Percentiles rank a stretch among this genome's conserved stretches.
These are phyloP conservation scores for Perccottus glenii DNA, from an alignment of 2,113 vertebrate species.

Conservation along the genomic window DNA sequence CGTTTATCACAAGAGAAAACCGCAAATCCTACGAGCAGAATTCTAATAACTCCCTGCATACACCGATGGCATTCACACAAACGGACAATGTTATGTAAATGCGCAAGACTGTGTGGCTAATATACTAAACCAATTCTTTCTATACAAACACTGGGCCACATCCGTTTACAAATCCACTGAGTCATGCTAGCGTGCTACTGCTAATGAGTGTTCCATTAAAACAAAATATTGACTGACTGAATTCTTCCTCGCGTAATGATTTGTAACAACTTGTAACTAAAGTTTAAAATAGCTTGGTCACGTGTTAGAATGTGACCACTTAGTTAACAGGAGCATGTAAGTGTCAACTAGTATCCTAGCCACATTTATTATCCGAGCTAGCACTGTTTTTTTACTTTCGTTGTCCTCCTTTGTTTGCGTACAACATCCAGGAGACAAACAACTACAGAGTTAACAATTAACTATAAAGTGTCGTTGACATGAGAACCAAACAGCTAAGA, in stretches of 20 bases:
- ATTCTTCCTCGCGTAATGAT: neutral
- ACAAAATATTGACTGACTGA: conserved; percentile 1
- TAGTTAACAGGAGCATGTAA: neutral
- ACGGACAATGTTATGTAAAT: too few relatives aligned
- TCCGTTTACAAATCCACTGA: conserved; percentile 79
- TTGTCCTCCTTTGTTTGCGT: conserved; percentile 16
- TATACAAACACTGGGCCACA: conserved; percentile 74
- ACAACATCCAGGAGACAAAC: neutral
- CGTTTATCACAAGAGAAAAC: conserved; percentile 25
- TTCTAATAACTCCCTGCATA: too few relatives aligned
- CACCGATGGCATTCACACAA: too few relatives aligned
- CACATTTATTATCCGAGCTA: neutral
- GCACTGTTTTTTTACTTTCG: conserved; percentile 33
- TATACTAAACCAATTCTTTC: too few relatives aligned
- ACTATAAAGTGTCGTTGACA: neutral
- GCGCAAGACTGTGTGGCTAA: too few relatives aligned
- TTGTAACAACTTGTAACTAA: too few relatives aligned
- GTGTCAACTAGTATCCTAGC: conserved; percentile 49
- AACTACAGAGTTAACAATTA: neutral
- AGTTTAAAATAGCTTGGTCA: too few relatives aligned
- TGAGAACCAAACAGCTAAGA: too few relatives aligned
- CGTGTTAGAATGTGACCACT: neutral
- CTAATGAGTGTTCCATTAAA: neutral
- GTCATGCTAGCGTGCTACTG: conserved; percentile 78
- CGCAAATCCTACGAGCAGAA: too few relatives aligned